These are phyloP conservation scores for Strigamia transsilvanica DNA, from an alignment of 2,888 invertebrate species.

Conservation along the genomic window DNA sequence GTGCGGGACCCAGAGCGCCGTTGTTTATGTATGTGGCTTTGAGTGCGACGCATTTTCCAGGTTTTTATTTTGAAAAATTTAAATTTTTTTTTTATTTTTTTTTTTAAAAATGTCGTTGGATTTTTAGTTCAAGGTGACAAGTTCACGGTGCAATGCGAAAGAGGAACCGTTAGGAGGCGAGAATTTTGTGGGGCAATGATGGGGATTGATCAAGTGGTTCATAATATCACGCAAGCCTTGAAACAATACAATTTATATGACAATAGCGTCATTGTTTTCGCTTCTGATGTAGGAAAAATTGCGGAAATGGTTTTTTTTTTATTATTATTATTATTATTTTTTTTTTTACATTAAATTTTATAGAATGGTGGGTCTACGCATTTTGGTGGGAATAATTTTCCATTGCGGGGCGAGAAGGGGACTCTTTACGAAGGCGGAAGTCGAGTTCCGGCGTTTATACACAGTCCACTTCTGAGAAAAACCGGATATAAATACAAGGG, in stretches of 20 bases:
- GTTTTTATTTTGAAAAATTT: neutral
- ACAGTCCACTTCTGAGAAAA: slow-evolving; percentile 60
- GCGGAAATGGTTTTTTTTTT: too few relatives aligned
- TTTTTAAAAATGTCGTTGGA: neutral
- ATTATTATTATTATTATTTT: neutral
- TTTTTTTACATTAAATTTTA: neutral
- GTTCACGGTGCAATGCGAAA: neutral
- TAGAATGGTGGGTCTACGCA: neutral
- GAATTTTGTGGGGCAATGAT: slow-evolving; percentile 6
- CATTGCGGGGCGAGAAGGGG: slow-evolving; percentile 64
- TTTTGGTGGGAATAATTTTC: slow-evolving; percentile 62
- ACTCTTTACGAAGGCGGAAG: slow-evolving; percentile 67
- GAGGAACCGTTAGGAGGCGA: neutral
- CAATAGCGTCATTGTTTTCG: neutral
- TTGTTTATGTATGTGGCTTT: neutral
- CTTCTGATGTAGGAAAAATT: neutral
- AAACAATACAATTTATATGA: neutral
- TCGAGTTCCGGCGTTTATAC: slow-evolving; percentile 63
- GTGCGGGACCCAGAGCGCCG: neutral
- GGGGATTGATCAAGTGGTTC: neutral
- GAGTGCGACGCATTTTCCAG: neutral
- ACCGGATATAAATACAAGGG: neutral
- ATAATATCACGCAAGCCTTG: slow-evolving; percentile 19
- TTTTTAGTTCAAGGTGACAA: neutral
- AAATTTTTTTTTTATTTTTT: neutral